Percentiles rank a stretch among this genome's conserved stretches.
Evolutionary conservation across 2,888 invertebrate species (phyloP).

Genomic region (Diachrysia chrysitis): DNA sequence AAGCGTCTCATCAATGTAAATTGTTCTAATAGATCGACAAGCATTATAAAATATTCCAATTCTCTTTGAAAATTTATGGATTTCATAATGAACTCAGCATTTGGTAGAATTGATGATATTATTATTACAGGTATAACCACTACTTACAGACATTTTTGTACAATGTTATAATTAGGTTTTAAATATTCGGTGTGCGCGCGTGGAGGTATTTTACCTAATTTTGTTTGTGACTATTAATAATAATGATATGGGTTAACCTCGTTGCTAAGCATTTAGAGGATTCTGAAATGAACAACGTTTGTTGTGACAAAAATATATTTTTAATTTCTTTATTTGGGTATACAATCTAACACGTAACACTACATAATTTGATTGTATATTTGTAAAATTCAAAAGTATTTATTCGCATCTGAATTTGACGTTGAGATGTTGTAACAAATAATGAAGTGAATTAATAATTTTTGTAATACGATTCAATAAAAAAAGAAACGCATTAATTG

Average conservation of each 20-base stretch:
- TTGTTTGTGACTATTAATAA: conserved; percentile 23
- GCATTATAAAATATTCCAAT: conserved; percentile 31
- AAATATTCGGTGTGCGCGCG: conserved; percentile 7
- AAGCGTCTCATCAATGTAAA: conserved; percentile 59
- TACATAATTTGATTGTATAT: no score
- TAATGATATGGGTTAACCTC: conserved; percentile 10
- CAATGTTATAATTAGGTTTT: conserved; percentile 17
- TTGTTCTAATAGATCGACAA: conserved; percentile 25
- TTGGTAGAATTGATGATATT: conserved; percentile 3
- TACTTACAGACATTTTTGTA: conserved; percentile 7
- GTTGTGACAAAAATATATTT: no score
- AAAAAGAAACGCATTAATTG: background rate
- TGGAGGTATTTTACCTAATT: conserved; percentile 25
- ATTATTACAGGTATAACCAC: conserved; percentile 7
- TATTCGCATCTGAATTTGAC: no score
- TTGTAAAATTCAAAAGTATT: no score
- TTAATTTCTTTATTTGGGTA: no score
- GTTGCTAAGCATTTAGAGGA: background rate
- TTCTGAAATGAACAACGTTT: background rate
- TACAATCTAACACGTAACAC: no score
- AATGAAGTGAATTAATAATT: no score
- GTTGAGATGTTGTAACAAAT: no score
- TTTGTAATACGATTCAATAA: background rate
- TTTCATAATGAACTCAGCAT: conserved; percentile 6
- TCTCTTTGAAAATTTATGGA: conserved; percentile 22